Conservation (phyloP, 1,140 invertebrate genomes). For the Probaryconus sp. region DNA sequence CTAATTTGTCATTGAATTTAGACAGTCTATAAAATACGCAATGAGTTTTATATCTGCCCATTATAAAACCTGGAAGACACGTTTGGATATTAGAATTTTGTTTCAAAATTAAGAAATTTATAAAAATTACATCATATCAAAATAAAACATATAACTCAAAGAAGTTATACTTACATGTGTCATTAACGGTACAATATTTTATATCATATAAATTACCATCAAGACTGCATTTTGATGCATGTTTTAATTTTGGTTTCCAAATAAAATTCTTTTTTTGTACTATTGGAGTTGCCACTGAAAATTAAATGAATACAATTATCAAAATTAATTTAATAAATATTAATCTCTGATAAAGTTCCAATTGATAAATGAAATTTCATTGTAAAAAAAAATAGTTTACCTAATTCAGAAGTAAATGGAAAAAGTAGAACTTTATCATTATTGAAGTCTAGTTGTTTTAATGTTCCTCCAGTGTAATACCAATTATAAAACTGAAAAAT, state of each 20-base stretch:
- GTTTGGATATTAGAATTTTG: background rate
- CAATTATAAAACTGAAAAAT: slow-evolving; percentile 73
- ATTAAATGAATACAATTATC: slow-evolving; percentile 19
- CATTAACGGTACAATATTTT: slow-evolving; percentile 43
- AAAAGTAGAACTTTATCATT: slow-evolving; percentile 68
- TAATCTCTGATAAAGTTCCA: slow-evolving; percentile 12
- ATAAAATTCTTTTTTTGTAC: slow-evolving; percentile 47
- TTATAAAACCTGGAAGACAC: slow-evolving; percentile 22
- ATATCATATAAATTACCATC: slow-evolving; percentile 65
- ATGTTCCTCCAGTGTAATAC: slow-evolving; percentile 74
- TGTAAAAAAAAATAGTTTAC: slow-evolving; percentile 48
- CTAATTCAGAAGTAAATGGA: slow-evolving; percentile 70
- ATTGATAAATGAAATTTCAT: slow-evolving; percentile 10
- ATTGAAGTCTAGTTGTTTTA: slow-evolving; percentile 61
- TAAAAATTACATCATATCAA: slow-evolving; percentile 4
- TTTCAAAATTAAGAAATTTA: slow-evolving; percentile 4
- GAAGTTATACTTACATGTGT: slow-evolving; percentile 59
- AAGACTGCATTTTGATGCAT: slow-evolving; percentile 64
- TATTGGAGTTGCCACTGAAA: slow-evolving; percentile 65
- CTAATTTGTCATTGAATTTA: slow-evolving; percentile 47
- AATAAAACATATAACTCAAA: no score
- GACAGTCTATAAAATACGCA: slow-evolving; percentile 62
- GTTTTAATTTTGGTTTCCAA: slow-evolving; percentile 67
- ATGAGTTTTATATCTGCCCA: slow-evolving; percentile 45
- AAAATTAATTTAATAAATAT: background rate